Conservation (phyloP, 2,113 vertebrate species). For the Uria aalge region DNA sequence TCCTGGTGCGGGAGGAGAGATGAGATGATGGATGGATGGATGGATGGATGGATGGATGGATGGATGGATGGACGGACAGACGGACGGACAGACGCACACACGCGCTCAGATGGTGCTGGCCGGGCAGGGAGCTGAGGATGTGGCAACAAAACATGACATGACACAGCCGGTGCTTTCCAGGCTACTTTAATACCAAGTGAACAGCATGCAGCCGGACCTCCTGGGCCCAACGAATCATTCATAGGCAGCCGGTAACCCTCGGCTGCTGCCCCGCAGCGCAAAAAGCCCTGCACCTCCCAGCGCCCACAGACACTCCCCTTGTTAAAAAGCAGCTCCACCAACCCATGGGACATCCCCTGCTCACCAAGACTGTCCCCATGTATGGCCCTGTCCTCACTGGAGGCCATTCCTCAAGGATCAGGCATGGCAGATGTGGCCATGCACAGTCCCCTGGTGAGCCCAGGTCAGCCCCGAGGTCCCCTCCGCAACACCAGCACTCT, state of each 20-base stretch:
- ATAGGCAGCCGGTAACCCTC: neutral
- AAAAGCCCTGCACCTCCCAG: neutral
- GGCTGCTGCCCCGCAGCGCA: rapidly evolving
- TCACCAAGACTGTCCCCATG: neutral
- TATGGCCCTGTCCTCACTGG: neutral
- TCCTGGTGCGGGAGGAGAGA: neutral
- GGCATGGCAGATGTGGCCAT: too few species aligned
- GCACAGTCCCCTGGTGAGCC: rapidly evolving
- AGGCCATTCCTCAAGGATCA: neutral
- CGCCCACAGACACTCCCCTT: neutral
- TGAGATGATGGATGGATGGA: too few species aligned
- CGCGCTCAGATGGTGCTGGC: rapidly evolving
- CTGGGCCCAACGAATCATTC: neutral
- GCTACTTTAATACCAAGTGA: neutral
- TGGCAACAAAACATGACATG: rapidly evolving
- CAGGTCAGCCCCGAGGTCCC: neutral
- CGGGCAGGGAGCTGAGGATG: neutral
- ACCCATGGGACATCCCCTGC: rapidly evolving
- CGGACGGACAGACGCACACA: too few species aligned
- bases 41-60: too few species aligned
- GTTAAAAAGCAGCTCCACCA: neutral
- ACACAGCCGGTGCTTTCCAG: neutral
- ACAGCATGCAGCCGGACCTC: rapidly evolving
- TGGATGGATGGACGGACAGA: too few species aligned
- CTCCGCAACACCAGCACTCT: neutral